Evolutionary conservation across 2,888 invertebrate species (phyloP), one percentile per base, ranked within the genome.

Genomic region (Mycalesis mineus): DNA sequence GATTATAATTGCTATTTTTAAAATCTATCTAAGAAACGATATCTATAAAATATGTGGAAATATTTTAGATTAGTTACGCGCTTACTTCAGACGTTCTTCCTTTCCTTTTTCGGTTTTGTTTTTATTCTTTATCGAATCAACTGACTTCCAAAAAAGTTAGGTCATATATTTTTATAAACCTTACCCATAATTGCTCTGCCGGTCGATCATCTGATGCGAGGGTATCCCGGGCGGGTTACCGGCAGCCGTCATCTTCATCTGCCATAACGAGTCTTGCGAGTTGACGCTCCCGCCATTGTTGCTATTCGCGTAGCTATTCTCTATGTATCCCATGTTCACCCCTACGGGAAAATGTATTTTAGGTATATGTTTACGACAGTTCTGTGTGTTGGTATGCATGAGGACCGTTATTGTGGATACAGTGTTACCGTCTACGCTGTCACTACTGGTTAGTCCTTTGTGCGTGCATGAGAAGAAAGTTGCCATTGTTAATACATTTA

Each of bases 261-360:
- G 97, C 97, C 97, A 97, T 73, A 97, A 87, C 39, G 97, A 97
- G 82, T 97, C 97, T 83, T 97, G 97, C 4, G 97, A 97, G 88
- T 97, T 97, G 58, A 97, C 97, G 71, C 97, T 97, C 67, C 97
- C 97, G n/a, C 97, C 97, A 82, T 97, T 96, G 89, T 97, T 97
- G 60, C 96, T 97, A 81, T 97, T 97, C 60, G 96, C 95, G 85
- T 97, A 97, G 81, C 96, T 96, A 85, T 96, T 96, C 80, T 97
- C 97, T 88, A 96, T 93, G 88, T 96, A 97, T 64, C 94, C 95
- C 94, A 96, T 95, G 84, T 96, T 96, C 65, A 94, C 94, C 93
- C 95, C 95, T 95, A 61, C 13, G 47, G 55, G 62, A 50, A 60
- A 58, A 52, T 51, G 47, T 9, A 47, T 29, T 41, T 61, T 56